These are phyloP conservation scores for Lepus townsendii DNA, from an alignment of 2,797 vertebrate species.

Conservation along the genomic window DNA sequence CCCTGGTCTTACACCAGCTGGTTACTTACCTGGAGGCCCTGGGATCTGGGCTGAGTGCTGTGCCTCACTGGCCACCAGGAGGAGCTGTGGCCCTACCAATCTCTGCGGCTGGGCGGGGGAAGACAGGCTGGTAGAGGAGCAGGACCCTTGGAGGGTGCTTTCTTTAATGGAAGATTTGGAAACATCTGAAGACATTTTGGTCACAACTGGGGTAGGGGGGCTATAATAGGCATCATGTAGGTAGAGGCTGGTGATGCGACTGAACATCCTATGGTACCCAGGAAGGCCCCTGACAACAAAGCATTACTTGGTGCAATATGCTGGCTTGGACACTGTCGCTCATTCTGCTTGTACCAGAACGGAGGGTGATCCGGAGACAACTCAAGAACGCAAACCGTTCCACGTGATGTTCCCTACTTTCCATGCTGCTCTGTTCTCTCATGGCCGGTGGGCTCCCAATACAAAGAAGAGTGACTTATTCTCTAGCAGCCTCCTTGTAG, in stretches of 20 bases:
- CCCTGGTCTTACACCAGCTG: accelerated
- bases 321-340: too few relatives aligned
- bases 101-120: too few relatives aligned
- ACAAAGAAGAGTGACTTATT: too few relatives aligned
- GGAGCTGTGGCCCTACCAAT: background rate
- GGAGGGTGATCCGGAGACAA: background rate
- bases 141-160: background rate
- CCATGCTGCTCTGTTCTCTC: background rate
- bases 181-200: background rate
- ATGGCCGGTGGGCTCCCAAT: background rate
- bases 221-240: too few relatives aligned
- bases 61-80: background rate
- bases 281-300: background rate
- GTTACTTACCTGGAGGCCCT: background rate
- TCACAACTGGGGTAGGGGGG: too few relatives aligned
- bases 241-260: too few relatives aligned
- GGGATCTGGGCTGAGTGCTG: background rate
- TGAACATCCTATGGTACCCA: background rate
- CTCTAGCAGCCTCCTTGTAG: background rate
- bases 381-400: background rate
- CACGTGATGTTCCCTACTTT: accelerated
- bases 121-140: too few relatives aligned
- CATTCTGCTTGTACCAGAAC: background rate
- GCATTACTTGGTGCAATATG: accelerated
- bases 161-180: background rate